Base-by-base conservation (phyloP, 2,113 vertebrate species). In the Alosa alosa region DNA sequence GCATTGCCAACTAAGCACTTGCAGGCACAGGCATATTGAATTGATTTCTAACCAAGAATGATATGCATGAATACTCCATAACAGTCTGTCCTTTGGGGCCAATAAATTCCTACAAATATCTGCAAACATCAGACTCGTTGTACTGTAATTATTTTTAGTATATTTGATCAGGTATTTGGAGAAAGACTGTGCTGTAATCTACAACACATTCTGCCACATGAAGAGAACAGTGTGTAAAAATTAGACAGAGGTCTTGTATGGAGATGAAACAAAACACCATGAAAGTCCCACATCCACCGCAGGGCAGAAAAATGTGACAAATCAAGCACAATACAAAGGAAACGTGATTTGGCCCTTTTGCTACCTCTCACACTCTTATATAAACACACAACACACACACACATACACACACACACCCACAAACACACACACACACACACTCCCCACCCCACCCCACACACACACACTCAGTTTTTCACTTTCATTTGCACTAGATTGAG, bases 131-230 rank as follows among this genome's bases (percentile, higher is more conserved):
- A 18, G 13, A 15, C 15, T 10, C 9, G 18, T 15, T n/a, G n/a
- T 64, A 7, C 22, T 31, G 64, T 25, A 1, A 68, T 25, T 68
- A 68, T 68, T 68, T 68, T 68, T 68, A 31, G 64, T 25, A 68
- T 68, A 68, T 68, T 31, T 68, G 72, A 68, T 68, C 25, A 31
- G 72, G 15, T 78, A 78, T 78, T 36, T 78, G 72, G 36, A 78
- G 11, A 78, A 41, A 31, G 13, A 78, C 72, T 39, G 72, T 78
- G 72, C 31, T 78, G 36, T 78, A 39, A 39, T 78, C 36, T 78
- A 11, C 36, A 78, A 39, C 9, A 11, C 36, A 36, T 78, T 39
- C 3, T 78, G 72, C 31, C 72, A 78, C 15, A 17, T 78, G 72
- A 78, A 36, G 36, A 36, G 72, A 78, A 39, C 68, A 78, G 31